Conservation (phyloP, 2,888 invertebrate genomes). For the Phoronis australis region DNA sequence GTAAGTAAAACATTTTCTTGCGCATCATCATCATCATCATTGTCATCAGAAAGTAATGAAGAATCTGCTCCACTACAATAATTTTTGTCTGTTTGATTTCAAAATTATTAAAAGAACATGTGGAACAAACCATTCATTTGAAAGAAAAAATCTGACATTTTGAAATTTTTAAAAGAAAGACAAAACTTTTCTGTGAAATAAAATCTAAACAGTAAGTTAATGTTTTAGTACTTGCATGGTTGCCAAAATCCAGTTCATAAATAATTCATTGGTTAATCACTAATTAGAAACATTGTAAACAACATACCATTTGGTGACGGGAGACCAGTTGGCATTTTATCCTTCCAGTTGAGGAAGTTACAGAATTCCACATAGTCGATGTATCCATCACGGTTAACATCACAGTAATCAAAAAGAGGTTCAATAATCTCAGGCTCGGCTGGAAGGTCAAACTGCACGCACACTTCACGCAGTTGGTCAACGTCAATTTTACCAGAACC, state of each 20-base stretch:
- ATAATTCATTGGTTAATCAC: background rate
- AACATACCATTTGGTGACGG: conserved; percentile 6
- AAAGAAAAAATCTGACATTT: no score
- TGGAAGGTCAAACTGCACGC: conserved; percentile 43
- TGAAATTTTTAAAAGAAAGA: background rate
- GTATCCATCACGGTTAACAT: conserved; percentile 38
- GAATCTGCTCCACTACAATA: no score
- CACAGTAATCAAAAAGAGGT: conserved; percentile 47
- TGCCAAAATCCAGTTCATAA: background rate
- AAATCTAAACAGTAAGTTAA: background rate
- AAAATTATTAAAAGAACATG: no score
- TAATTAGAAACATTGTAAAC: no score
- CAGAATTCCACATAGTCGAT: conserved; percentile 49
- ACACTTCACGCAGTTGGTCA: conserved; percentile 37
- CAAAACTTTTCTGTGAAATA: background rate
- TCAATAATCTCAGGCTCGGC: conserved; percentile 42
- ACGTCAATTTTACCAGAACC: conserved; percentile 40
- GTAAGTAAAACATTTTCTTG: no score
- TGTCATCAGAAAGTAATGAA: no score
- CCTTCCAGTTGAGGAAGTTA: conserved; percentile 52
- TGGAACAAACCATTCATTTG: no score
- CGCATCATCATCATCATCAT: no score
- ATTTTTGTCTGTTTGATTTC: no score
- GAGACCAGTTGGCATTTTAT: conserved; percentile 43
- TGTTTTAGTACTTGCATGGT: background rate